Conservation (phyloP, 1,140 invertebrate genomes). For the Drosophila miranda region DNA sequence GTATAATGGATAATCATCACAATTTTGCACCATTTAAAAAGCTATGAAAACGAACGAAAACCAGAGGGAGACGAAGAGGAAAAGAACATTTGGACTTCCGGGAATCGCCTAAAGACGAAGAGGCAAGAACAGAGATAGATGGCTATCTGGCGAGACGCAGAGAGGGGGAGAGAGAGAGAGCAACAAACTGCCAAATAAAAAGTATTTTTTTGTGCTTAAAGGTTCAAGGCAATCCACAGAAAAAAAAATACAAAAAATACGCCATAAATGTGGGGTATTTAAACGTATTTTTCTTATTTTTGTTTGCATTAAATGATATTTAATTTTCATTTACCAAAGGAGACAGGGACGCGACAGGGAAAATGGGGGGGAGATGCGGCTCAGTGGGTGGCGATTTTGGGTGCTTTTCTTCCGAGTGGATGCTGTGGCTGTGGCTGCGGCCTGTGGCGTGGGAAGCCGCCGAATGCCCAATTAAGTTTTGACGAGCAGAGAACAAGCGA, state of each 20-base stretch:
- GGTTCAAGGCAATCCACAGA: conserved; percentile 52
- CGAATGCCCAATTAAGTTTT: conserved; percentile 55
- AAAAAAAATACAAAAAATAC: background rate
- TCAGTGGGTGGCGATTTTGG: conserved; percentile 1
- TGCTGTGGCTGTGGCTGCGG: background rate
- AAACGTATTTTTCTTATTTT: conserved; percentile 20
- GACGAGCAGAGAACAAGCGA: conserved; percentile 38
- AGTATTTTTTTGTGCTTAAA: conserved; percentile 6
- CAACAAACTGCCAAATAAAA: conserved; percentile 27
- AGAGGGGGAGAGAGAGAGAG: conserved; percentile 4
- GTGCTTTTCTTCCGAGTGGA: background rate
- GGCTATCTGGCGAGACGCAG: background rate
- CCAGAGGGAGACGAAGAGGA: background rate
- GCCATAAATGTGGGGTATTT: background rate
- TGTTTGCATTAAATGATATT: conserved; percentile 51
- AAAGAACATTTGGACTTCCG: conserved; percentile 58
- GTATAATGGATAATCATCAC: conserved; percentile 28
- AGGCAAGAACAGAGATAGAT: conserved; percentile 2
- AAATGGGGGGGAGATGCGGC: background rate
- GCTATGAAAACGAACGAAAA: conserved; percentile 45
- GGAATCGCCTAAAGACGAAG: conserved; percentile 27
- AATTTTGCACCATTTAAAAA: conserved; percentile 56
- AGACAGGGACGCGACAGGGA: background rate
- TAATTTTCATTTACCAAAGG: conserved; percentile 38
- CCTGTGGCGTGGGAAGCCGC: conserved; percentile 26